Conservation (phyloP, 2,888 invertebrate genomes). For the Dicranocentrus wangi region DNA sequence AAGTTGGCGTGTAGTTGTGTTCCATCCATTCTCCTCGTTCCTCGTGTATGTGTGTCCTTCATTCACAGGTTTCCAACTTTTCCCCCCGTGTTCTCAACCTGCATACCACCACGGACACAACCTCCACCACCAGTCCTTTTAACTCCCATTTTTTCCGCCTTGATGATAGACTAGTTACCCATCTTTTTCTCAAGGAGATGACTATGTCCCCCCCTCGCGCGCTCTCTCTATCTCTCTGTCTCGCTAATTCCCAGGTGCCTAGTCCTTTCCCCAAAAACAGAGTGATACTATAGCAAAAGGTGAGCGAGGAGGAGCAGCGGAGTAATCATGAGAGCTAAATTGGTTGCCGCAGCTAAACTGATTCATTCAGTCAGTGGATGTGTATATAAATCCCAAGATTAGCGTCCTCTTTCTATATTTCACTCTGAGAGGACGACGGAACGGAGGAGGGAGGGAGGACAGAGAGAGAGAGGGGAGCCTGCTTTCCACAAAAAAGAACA, state of each 20-base stretch:
- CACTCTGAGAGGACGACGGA: conserved; percentile 32
- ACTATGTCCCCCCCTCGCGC: not conserved
- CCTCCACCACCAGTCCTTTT: not conserved
- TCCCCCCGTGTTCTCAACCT: conserved; percentile 10
- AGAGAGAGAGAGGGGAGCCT: not conserved
- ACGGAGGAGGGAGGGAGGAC: conserved; percentile 22
- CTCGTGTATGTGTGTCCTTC: conserved; percentile 5
- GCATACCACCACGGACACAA: not conserved
- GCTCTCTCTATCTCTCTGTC: not conserved
- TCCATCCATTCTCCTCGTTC: no score
- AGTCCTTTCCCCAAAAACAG: conserved; percentile 48
- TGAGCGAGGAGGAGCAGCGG: conserved; percentile 12
- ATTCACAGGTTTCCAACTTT: conserved; percentile 35
- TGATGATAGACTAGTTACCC: conserved; percentile 46
- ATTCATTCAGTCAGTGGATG: conserved; percentile 42
- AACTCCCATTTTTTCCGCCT: conserved; percentile 22
- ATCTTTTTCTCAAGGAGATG: conserved; percentile 2
- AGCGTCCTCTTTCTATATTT: conserved; percentile 47
- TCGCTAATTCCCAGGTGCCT: conserved; percentile 52
- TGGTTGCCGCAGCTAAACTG: no score
- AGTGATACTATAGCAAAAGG: conserved; percentile 37
- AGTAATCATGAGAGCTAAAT: no score
- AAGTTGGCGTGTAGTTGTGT: no score
- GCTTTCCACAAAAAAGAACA: not conserved
- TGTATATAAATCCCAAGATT: conserved; percentile 59